Conservation (phyloP, 2,113 vertebrate genomes). For the Gymnorhina tibicen region DNA sequence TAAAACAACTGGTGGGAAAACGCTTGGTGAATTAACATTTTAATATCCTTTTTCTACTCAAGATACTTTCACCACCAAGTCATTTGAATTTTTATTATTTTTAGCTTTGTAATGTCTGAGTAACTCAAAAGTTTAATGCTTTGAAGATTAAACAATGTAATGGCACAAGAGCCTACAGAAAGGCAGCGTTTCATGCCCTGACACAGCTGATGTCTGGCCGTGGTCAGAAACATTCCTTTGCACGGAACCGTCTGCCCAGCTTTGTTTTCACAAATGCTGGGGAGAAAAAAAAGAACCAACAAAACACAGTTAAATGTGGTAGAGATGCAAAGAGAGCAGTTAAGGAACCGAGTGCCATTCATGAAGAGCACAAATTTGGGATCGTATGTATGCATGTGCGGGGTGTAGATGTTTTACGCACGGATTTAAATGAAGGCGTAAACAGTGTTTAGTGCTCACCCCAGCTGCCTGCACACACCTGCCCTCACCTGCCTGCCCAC, state of each 20-base stretch:
- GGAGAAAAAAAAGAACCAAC: background rate
- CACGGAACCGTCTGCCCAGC: background rate
- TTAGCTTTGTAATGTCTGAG: slow-evolving; percentile 32
- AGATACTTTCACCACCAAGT: slow-evolving; percentile 47
- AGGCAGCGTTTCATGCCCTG: slow-evolving; percentile 18
- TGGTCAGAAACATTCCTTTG: slow-evolving; percentile 47
- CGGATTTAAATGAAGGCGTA: background rate
- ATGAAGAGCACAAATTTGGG: background rate
- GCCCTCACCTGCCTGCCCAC: background rate
- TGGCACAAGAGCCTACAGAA: slow-evolving; percentile 40
- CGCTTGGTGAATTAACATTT: slow-evolving; percentile 46
- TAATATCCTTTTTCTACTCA: slow-evolving; percentile 49
- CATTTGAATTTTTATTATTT: slow-evolving; percentile 66
- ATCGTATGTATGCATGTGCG: background rate
- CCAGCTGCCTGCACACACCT: background rate
- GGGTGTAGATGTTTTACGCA: background rate
- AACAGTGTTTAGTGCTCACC: background rate
- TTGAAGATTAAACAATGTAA: slow-evolving; percentile 54
- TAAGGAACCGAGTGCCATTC: slow-evolving; percentile 5
- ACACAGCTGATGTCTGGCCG: slow-evolving; percentile 43
- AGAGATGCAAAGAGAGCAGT: slow-evolving; percentile 11
- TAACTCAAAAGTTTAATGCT: slow-evolving; percentile 49
- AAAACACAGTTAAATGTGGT: background rate
- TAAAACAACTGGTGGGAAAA: slow-evolving; percentile 52
- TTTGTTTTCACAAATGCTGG: slow-evolving; percentile 35